These are phyloP conservation scores for Coilia nasus DNA, from an alignment of 2,797 vertebrate species.

Conservation along the genomic window DNA sequence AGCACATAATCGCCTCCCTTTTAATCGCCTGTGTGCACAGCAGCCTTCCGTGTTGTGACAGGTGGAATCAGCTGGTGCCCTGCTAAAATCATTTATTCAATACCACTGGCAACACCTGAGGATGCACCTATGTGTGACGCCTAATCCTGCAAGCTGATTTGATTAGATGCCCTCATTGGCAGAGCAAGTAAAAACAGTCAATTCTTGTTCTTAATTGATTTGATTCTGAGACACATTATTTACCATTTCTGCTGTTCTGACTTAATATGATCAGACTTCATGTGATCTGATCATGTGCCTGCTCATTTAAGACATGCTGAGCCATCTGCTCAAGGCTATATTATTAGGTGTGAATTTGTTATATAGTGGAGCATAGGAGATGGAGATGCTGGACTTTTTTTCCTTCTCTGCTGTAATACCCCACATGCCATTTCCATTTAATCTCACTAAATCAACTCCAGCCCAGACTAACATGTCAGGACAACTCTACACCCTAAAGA, in stretches of 20 bases:
- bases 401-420: neutral
- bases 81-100: neutral
- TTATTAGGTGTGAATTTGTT: no score
- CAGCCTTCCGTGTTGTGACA: constrained; percentile 37
- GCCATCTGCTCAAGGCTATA: no score
- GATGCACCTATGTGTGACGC: neutral
- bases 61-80: constrained; percentile 30
- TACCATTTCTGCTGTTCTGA: no score
- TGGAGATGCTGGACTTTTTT: constrained; percentile 10
- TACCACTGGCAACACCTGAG: neutral
- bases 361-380: neutral
- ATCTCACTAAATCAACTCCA: constrained; percentile 38
- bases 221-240: no score
- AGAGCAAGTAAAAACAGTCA: no score
- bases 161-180: no score
- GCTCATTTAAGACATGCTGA: no score
- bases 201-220: no score
- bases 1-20: no score
- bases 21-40: constrained; percentile 11
- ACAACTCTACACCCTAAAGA: neutral
- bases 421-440: constrained; percentile 21
- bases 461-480: neutral
- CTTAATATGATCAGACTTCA: no score
- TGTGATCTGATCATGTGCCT: no score
- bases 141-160: no score